Conservation (phyloP, 2,888 invertebrate species). For the Drepanosiphum platanoidis region DNA sequence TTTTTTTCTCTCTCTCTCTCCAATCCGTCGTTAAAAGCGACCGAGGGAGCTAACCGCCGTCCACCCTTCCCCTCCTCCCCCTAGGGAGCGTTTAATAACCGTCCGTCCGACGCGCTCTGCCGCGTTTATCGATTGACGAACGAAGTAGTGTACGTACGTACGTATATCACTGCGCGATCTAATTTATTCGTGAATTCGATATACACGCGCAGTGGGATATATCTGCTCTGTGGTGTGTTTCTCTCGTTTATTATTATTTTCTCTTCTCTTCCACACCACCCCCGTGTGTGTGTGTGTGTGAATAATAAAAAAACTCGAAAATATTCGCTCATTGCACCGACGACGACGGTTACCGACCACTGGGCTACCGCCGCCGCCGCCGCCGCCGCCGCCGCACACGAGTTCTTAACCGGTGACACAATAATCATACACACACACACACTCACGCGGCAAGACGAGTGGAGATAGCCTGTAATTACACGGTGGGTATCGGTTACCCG, state of each 20-base stretch:
- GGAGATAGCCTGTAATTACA: conserved; percentile 57
- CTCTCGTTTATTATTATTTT: background rate
- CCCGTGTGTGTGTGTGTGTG: no score
- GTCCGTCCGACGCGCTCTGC: no score
- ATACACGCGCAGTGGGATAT: background rate
- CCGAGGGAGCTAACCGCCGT: background rate
- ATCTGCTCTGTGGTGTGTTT: background rate
- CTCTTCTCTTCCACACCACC: no score
- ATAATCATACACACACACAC: conserved; percentile 52
- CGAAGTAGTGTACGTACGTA: no score
- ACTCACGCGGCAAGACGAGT: background rate
- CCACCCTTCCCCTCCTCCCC: background rate
- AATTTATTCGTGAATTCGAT: background rate
- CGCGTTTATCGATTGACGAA: background rate
- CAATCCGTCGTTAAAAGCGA: background rate
- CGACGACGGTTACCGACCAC: conserved; percentile 46
- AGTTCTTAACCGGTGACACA: conserved; percentile 62
- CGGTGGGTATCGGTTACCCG: conserved; percentile 61
- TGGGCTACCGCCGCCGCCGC: conserved; percentile 31
- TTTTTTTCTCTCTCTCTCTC: background rate
- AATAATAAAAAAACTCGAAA: no score
- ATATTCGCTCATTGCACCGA: background rate
- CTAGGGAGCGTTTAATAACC: no score
- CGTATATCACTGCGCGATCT: background rate
- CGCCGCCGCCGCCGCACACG: conserved; percentile 25